A percentile compares a stretch with the other conserved stretches of the same genome.
Conservation (phyloP, 2,797 vertebrate species). For the Glossophaga mutica region DNA sequence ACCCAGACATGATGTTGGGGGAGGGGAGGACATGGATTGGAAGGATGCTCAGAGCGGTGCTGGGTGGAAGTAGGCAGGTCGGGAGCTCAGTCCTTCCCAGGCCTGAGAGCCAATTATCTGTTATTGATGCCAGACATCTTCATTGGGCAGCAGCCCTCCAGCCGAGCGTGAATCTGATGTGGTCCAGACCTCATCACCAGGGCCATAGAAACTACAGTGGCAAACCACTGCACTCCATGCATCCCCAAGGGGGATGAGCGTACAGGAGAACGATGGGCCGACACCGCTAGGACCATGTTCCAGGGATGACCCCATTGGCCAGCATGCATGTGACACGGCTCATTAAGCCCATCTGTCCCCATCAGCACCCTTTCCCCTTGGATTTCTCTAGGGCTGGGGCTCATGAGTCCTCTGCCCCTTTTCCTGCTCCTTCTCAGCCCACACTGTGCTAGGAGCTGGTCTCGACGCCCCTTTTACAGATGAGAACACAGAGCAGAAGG, state of each 20-base stretch:
- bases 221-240: background rate
- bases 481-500: background rate
- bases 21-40: background rate
- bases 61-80: background rate
- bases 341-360: background rate
- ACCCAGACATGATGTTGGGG: too few species aligned
- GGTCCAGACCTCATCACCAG: background rate
- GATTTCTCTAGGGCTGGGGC: background rate
- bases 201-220: background rate
- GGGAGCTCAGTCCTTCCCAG: background rate
- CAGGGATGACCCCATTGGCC: rapidly evolving
- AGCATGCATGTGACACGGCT: rapidly evolving
- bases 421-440: background rate
- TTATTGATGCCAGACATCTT: background rate
- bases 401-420: background rate
- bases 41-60: background rate
- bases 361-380: background rate
- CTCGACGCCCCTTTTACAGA: background rate
- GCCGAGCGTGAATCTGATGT: background rate
- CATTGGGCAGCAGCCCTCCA: background rate
- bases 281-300: rapidly evolving
- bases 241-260: rapidly evolving
- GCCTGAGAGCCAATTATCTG: background rate
- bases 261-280: background rate
- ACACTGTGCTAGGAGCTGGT: background rate